Evolutionary conservation across 2,113 vertebrate genomes (phyloP).

Genomic region (Oxyruncus cristatus): DNA sequence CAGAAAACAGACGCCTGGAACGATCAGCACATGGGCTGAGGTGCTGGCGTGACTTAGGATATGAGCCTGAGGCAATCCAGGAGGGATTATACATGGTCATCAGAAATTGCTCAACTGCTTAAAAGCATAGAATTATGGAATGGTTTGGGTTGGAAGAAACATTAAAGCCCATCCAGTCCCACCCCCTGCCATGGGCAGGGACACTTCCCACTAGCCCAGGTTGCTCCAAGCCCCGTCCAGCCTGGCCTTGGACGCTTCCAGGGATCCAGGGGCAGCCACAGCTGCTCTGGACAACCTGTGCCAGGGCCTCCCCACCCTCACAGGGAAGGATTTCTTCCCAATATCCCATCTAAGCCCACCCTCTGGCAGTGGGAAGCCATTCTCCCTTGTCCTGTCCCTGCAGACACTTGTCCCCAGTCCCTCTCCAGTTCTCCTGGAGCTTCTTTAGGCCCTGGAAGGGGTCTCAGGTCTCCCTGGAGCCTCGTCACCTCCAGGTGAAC

Average conservation of each 20-base stretch:
- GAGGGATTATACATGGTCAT: neutral
- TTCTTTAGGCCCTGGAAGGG: neutral
- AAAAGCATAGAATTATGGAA: neutral
- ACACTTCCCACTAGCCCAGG: neutral
- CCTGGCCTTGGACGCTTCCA: neutral
- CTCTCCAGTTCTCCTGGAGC: neutral
- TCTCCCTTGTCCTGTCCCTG: neutral
- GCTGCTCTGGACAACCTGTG: fast-evolving
- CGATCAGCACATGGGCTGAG: neutral
- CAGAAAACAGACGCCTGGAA: neutral
- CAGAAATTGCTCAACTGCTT: neutral
- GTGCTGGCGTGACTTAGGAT: neutral
- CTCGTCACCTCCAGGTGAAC: neutral
- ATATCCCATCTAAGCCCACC: neutral
- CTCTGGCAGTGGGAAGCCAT: neutral
- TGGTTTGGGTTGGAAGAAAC: neutral
- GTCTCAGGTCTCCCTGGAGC: neutral
- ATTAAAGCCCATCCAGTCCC: neutral
- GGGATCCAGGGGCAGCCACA: neutral
- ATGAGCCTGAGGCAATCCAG: neutral
- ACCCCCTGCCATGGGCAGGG: neutral
- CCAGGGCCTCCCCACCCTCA: fast-evolving
- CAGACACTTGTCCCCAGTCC: neutral
- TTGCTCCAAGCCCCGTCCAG: fast-evolving
- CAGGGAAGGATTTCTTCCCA: neutral